Evolutionary conservation across 2,888 invertebrate species (phyloP), one percentile per base, ranked within the genome.

Genomic region (Drosophila nigricruria): DNA sequence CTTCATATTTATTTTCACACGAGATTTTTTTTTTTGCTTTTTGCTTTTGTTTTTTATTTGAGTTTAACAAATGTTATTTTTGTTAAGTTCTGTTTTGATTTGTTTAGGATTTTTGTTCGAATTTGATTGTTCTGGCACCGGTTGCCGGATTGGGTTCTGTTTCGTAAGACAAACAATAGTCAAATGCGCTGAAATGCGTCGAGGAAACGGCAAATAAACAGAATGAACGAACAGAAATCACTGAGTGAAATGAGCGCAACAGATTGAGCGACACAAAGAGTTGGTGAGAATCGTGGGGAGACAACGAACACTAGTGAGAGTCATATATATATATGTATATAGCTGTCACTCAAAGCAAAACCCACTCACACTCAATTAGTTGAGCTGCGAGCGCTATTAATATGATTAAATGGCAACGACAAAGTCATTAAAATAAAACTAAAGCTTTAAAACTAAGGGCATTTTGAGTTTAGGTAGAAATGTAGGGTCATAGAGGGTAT

Each of bases 151-250:
- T 47, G 25, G 47, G 83, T 83, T 81, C 79, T 84, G 82, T 82
- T 65, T 61, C 77, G 88, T 74, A 79, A 82, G 89, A 77, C 86
- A 89, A 86, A 86, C 86, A 89, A 81, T 77, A 79, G 85, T 81
- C 75, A 85, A 86, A 86, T 86, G 86, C 81, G 86, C 76, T 88
- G 79, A 79, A 85, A 85, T 79, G 77, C 73, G 88, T 82, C 77
- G 86, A 82, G 86, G 88, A 88, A 86, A 79, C 88, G 79, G 68
- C 85, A 86, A 89, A 86, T 86, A 86, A 86, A 75, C 73, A 60
- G 70, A 50, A 34, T 43, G 23, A 49, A 47, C 30, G 38, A 56
- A 66, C 45, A 43, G 32, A 68, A 73, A 66, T 69, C 73, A 66
- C 30, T 68, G 70, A 88, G 73, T 68, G 54, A 73, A 64, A 60